Evolutionary conservation across 2,888 invertebrate genomes (phyloP).

Genomic region (Oxystoma pomonae): DNA sequence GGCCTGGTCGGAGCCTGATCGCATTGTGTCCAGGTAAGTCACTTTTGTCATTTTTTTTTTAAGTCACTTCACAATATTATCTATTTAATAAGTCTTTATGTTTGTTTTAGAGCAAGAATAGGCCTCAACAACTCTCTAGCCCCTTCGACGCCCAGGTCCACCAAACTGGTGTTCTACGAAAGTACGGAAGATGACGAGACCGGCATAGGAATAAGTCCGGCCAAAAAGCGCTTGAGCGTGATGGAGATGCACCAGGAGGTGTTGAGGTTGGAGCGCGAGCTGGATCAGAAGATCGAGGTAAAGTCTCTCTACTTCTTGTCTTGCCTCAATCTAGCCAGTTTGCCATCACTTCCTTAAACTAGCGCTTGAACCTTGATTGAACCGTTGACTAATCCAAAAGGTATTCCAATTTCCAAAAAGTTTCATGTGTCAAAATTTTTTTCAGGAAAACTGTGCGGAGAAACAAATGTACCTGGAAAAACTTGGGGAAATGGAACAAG

Average conservation of each 20-base stretch:
- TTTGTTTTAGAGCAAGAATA: conserved; percentile 59
- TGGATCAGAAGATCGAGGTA: conserved; percentile 38
- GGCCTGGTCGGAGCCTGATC: conserved; percentile 84
- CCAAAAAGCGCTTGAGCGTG: conserved; percentile 32
- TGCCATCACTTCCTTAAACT: too few relatives aligned
- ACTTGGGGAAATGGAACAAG: conserved; percentile 44
- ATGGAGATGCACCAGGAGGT: conserved; percentile 46
- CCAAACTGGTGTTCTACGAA: conserved; percentile 27
- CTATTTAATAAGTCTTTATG: too few relatives aligned
- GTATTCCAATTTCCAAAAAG: too few relatives aligned
- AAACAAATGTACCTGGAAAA: conserved; percentile 35
- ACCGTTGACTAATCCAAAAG: too few relatives aligned
- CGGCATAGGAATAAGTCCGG: not conserved
- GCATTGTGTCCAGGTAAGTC: conserved; percentile 62
- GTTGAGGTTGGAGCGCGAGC: conserved; percentile 43
- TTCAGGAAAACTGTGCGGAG: conserved; percentile 8
- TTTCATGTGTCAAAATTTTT: too few relatives aligned
- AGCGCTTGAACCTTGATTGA: too few relatives aligned
- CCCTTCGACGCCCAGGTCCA: conserved; percentile 31
- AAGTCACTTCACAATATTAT: not conserved
- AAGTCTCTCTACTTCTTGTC: too few relatives aligned
- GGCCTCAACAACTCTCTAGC: conserved; percentile 54
- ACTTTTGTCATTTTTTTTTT: too few relatives aligned
- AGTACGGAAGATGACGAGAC: conserved; percentile 41
- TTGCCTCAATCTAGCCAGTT: too few relatives aligned